These are phyloP conservation scores for Nomada lathburiana DNA, from an alignment of 2,888 invertebrate species.

Conservation along the genomic window DNA sequence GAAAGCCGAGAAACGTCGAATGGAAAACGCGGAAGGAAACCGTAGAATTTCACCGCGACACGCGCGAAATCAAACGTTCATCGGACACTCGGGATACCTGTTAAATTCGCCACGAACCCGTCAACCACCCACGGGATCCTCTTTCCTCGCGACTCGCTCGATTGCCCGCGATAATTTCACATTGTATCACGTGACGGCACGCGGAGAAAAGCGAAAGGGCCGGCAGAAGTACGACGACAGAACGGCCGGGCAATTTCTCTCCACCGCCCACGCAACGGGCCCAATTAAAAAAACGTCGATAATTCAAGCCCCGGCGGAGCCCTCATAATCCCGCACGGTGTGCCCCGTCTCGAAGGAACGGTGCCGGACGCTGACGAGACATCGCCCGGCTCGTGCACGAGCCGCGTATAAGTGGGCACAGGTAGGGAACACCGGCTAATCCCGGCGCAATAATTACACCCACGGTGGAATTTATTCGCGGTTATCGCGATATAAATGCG, in stretches of 20 bases:
- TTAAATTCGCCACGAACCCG: not conserved
- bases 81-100: not conserved
- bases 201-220: constrained; percentile 50
- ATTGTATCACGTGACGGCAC: not conserved
- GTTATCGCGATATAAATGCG: constrained; percentile 65
- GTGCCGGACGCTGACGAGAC: constrained; percentile 47
- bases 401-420: not conserved
- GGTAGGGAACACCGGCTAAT: constrained; percentile 30
- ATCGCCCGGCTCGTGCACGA: constrained; percentile 27
- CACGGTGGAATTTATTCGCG: constrained; percentile 69
- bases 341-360: constrained; percentile 43
- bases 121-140: constrained; percentile 19
- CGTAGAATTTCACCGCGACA: too few species aligned
- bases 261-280: constrained; percentile 49
- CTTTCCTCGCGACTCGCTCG: not conserved
- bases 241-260: constrained; percentile 45
- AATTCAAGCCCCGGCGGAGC: constrained; percentile 39
- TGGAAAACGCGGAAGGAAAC: not conserved
- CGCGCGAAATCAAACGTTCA: constrained; percentile 12
- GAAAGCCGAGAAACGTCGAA: not conserved
- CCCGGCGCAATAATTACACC: constrained; percentile 57
- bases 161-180: constrained; percentile 24
- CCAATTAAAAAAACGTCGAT: constrained; percentile 58
- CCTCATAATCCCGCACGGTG: not conserved
- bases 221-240: not conserved